Percentiles rank a stretch among this genome's conserved stretches.
These are phyloP conservation scores for Pogonomyrmex californicus DNA, from an alignment of 1,140 invertebrate species.

Conservation along the genomic window DNA sequence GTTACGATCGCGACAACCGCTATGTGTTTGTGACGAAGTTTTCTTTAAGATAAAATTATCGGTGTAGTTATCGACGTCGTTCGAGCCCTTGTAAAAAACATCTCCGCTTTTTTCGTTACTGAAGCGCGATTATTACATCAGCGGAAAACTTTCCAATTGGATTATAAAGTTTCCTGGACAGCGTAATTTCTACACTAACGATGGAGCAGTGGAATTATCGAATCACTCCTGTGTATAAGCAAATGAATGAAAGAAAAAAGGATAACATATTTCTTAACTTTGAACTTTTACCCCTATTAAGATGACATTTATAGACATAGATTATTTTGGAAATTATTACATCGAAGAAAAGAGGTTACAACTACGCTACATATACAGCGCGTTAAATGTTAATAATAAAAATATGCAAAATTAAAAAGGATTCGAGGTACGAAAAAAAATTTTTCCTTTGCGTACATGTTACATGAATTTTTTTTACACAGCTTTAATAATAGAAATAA, in stretches of 20 bases:
- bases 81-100: conserved; percentile 39
- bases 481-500: not conserved
- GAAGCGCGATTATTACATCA: conserved; percentile 65
- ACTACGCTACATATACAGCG: no score
- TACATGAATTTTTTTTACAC: not conserved
- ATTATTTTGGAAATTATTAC: not conserved
- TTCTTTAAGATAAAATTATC: conserved; percentile 23
- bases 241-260: conserved; percentile 8
- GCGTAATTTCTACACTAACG: conserved; percentile 41
- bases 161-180: conserved; percentile 59
- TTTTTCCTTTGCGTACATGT: not conserved
- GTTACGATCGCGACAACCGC: conserved; percentile 27
- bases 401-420: not conserved
- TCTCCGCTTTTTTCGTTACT: conserved; percentile 30
- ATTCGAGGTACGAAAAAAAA: not conserved
- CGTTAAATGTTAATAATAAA: not conserved
- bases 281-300: not conserved
- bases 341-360: not conserved
- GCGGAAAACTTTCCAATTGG: conserved; percentile 65
- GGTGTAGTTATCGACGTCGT: conserved; percentile 36
- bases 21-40: conserved; percentile 1
- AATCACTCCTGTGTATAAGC: conserved; percentile 34
- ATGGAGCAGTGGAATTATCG: conserved; percentile 57
- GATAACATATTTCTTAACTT: not conserved
- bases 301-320: not conserved